Evolutionary conservation across 2,797 vertebrate species (phyloP).

Genomic region (Parauchenoglanis punctatus): DNA sequence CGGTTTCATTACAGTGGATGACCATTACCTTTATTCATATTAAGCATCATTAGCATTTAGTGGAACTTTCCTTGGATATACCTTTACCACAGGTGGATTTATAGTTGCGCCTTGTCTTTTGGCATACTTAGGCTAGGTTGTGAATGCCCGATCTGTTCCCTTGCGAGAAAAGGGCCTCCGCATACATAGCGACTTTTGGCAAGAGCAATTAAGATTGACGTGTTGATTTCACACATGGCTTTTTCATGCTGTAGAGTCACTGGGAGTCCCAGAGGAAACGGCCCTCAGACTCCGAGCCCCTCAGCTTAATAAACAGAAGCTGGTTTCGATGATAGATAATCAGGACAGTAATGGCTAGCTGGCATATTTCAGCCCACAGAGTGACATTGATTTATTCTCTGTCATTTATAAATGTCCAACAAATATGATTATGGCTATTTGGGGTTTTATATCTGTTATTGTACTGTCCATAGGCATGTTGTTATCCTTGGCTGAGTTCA

Average conservation of each 20-base stretch:
- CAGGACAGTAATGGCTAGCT: neutral
- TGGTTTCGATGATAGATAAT: conserved; percentile 1
- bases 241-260: conserved; percentile 13
- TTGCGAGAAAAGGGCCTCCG: conserved; percentile 2
- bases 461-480: neutral
- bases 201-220: conserved; percentile 34
- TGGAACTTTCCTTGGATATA: neutral
- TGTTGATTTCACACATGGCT: conserved; percentile 30
- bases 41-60: neutral
- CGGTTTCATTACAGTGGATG: neutral
- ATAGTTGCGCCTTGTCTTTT: neutral
- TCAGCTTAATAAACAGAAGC: neutral
- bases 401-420: conserved; percentile 24
- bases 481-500: conserved; percentile 12
- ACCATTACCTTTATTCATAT: neutral
- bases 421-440: conserved; percentile 12
- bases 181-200: conserved; percentile 34
- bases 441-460: conserved; percentile 28
- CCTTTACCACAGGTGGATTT: neutral
- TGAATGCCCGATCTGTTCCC: conserved; percentile 23
- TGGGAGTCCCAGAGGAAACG: neutral
- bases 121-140: neutral
- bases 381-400: neutral
- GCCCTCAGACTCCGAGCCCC: neutral
- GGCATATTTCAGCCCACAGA: neutral